Base-by-base conservation (phyloP, 2,797 vertebrate genomes). In the Clangula hyemalis region DNA sequence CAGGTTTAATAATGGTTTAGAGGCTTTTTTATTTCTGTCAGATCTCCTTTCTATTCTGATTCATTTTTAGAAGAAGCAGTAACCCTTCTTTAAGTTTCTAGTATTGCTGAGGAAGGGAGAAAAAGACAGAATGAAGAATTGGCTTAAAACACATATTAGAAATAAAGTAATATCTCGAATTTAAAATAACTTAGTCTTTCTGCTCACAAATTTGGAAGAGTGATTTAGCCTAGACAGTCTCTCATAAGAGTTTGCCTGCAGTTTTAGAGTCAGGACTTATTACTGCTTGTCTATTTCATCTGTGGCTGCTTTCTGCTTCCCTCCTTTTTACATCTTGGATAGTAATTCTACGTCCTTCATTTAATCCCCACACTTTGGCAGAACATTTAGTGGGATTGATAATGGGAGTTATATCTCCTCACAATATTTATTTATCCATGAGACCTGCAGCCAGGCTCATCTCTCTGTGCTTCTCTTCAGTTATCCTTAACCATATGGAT, bases 31-130 rank as follows among this genome's bases (percentile, higher is more conserved):
- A 38, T 64, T 88, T 76, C 70, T 65, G 7, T 71, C 56, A 70
- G 72, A 32, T 62, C 45, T 83, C 30, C 27, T 90, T 91, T 65
- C 21, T 54, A 13, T 51, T 85, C 22, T 54, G 41, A 88, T 84
- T 51, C 25, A 74, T 84, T 89, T 94, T 95, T 58, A 90, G 66
- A 93, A 77, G 65, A 43, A 69, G 51, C 2, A 87, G 28, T 60
- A 53, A 70, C 1, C 2, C 6, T 27, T 60, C 36, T 88, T 74
- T 61, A 34, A 69, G 18, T 86, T 94, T 84, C 66, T 45, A 57
- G 14, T 43, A 21, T 54, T 78, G 43, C 82, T 41, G 45, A 73
- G 69, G 71, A 77, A 9, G 13, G 60, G 12, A 13, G 22, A 27
- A 72, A 78, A 73, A 71, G 13, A 36, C 41, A 13, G 41, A 57